These are phyloP conservation scores for Lathamus discolor DNA, from an alignment of 2,113 vertebrate genomes.

Conservation along the genomic window DNA sequence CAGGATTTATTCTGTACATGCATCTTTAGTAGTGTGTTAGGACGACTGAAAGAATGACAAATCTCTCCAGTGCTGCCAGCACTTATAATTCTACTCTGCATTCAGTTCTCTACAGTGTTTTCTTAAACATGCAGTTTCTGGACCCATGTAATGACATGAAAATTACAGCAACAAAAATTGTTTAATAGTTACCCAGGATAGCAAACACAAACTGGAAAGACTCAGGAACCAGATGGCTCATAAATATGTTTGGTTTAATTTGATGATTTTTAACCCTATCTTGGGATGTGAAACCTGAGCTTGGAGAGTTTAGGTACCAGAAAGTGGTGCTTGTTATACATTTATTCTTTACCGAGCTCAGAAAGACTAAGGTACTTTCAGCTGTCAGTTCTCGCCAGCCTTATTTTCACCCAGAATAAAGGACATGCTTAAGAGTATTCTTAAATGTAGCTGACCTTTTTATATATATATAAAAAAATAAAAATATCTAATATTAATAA, in stretches of 20 bases:
- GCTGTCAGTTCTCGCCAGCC: not conserved
- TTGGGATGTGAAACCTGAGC: not conserved
- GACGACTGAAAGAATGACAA: not conserved
- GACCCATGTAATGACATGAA: conserved; percentile 48
- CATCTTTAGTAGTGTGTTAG: not conserved
- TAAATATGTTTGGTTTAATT: conserved; percentile 54
- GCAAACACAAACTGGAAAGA: conserved; percentile 54
- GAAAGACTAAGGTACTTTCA: not conserved
- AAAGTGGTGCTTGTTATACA: accelerated
- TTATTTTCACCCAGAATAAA: not conserved
- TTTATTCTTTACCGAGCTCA: not conserved
- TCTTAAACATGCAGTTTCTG: conserved; percentile 52
- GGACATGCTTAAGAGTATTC: not conserved
- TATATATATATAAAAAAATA: not conserved
- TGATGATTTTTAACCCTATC: conserved; percentile 48
- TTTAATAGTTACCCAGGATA: conserved; percentile 61
- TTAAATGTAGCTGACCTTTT: not conserved
- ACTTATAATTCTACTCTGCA: not conserved
- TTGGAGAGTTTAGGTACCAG: not conserved
- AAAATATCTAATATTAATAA: not conserved
- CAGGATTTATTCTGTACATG: not conserved
- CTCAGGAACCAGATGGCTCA: conserved; percentile 61
- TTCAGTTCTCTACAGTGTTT: not conserved
- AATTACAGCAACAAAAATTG: conserved; percentile 60
- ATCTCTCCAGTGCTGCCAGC: not conserved